Base-by-base conservation (phyloP, 2,113 vertebrate species). In the Ornithorhynchus anatinus region DNA sequence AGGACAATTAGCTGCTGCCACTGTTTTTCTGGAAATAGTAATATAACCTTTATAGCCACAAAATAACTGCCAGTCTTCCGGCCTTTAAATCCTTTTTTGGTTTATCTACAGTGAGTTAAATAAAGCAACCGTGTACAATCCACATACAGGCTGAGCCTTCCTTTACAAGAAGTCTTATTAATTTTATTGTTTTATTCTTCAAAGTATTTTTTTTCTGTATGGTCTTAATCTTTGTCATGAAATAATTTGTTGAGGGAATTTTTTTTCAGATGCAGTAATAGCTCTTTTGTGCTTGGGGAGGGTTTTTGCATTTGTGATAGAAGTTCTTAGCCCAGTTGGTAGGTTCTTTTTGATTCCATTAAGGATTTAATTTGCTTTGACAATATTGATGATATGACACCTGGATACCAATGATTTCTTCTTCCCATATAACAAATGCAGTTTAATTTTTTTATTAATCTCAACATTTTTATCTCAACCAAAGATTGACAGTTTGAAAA, bases 361-460 rank as follows among this genome's bases (percentile, higher is more conserved):
- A 81, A 88, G 69, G 71, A 82, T 85, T 65, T 74, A 79, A 71
- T 59, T 48, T 79, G 59, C 63, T 89, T 84, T 84, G 79, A 86
- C 85, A 87, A 80, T 79, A 72, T 65, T 85, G 78, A 57, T 70
- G 79, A 73, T 68, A 75, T 85, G 75, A 82, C 70, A 77, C 80
- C 5, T 2, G 32, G 25, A 63, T 84, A 79, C 76, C 80, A 64
- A 19, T 80, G 68, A 82, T 86, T 88, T 88, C 68, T 74, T 79
- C 57, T 81, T 84, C 79, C 72, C 79, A 68, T 70, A 79, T 84
- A 79, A 80, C 67, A 88, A 86, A 75, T 72, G 77, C 45, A 70
- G 65, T 82, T 90, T 87, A 84, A 77, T 76, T 89, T 89, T 89
- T 86, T 85, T 77, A 79, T 84, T 90, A 88, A 90, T 89, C 84